Conservation (phyloP, 35 echinoderm and acorn worm species). For the Chiridota heheva region DNA sequence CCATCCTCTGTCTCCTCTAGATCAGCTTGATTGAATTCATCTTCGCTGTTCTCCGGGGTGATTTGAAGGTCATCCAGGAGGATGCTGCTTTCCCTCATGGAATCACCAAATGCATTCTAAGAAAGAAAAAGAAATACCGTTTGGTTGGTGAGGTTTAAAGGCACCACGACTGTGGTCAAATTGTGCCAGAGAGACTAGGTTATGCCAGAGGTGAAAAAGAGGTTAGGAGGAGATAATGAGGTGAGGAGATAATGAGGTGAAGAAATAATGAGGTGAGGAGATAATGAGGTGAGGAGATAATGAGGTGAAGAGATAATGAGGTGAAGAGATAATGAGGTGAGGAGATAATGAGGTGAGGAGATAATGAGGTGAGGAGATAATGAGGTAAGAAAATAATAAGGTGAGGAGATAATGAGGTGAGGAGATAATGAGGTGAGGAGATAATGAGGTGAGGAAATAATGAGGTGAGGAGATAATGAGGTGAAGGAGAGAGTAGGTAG, state of each 20-base stretch:
- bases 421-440: not conserved
- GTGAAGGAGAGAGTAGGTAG: no score
- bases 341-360: no score
- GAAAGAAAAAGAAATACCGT: not conserved
- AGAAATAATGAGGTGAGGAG: not conserved
- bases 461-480: not conserved
- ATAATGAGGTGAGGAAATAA: not conserved
- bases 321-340: no score
- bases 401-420: not conserved
- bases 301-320: no score
- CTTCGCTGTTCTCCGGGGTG: conserved; percentile 96
- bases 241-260: not conserved
- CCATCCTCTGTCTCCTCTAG: conserved; percentile 54
- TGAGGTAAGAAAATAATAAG: no score
- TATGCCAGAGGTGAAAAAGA: not conserved
- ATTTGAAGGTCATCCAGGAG: conserved; percentile 89
- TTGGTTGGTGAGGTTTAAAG: not conserved
- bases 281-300: not conserved
- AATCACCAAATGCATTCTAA: conserved; percentile 4
- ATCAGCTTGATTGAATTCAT: conserved; percentile 40
- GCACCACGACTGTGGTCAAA: not conserved
- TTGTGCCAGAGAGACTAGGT: not conserved
- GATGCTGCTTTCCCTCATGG: conserved; percentile 67
- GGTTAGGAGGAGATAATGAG: no score
- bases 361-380: no score